phyloP scores from a whole-genome alignment of 2,888 invertebrate species.

The Idaea dimidiata region DNA sequence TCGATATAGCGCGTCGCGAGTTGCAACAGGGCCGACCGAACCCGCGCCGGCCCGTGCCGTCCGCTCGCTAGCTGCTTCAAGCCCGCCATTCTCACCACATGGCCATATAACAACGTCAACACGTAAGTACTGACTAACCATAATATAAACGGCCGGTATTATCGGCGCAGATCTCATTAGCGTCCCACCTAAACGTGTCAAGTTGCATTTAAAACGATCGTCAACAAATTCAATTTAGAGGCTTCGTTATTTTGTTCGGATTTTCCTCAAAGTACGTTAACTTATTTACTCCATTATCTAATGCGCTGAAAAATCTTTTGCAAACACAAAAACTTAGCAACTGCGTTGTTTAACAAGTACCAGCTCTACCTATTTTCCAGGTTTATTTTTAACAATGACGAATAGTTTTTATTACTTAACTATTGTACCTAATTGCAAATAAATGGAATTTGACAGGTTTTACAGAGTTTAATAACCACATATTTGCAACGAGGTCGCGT shows the following conservation, averaged over 20 bases:
- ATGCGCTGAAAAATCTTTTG: background rate
- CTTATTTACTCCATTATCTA: background rate
- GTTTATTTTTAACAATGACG: background rate
- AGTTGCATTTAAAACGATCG: conserved; percentile 2
- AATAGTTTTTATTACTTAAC: background rate
- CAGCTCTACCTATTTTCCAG: background rate
- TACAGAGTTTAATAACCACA: background rate
- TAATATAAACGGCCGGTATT: conserved; percentile 21
- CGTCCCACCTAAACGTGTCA: background rate
- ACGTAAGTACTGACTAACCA: conserved; percentile 52
- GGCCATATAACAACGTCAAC: conserved; percentile 14
- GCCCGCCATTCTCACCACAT: conserved; percentile 2
- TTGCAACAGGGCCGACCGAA: conserved; percentile 47
- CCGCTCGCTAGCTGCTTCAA: conserved; percentile 38
- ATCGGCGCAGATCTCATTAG: background rate
- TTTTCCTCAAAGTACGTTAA: background rate
- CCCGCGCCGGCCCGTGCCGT: conserved; percentile 36
- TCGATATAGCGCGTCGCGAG: conserved; percentile 74
- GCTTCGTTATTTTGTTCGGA: background rate
- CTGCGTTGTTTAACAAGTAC: background rate
- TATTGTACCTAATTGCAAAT: background rate
- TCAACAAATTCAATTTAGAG: background rate
- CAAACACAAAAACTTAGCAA: background rate
- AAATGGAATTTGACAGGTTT: background rate
- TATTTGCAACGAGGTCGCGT: background rate